Conservation (phyloP, 2,113 vertebrate species). For the Rhegmatorhina hoffmannsi region DNA sequence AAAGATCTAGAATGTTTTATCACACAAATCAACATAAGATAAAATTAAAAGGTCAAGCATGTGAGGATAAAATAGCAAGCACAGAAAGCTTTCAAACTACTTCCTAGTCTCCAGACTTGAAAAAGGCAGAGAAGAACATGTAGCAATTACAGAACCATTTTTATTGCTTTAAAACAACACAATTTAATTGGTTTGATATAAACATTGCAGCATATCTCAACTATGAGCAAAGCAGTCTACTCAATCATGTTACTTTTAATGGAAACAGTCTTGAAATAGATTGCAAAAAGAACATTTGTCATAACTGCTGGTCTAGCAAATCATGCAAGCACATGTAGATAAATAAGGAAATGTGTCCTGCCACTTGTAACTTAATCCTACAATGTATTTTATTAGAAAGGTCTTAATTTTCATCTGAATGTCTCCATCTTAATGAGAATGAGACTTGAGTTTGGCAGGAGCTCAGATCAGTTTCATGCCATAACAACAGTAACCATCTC, state of each 20-base stretch:
- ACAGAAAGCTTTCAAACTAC: background rate
- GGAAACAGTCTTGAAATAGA: slow-evolving; percentile 58
- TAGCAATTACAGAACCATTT: slow-evolving; percentile 47
- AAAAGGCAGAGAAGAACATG: slow-evolving; percentile 29
- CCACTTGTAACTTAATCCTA: slow-evolving; percentile 65
- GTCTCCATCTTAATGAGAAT: slow-evolving; percentile 23
- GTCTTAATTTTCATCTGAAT: slow-evolving; percentile 66
- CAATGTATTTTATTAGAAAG: slow-evolving; percentile 40
- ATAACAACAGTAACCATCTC: slow-evolving; percentile 60
- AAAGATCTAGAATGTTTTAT: background rate
- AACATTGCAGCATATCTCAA: slow-evolving; percentile 53
- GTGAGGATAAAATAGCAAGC: background rate
- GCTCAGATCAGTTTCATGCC: slow-evolving; percentile 58
- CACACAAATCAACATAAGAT: background rate
- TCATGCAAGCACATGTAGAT: slow-evolving; percentile 34
- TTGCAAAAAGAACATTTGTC: slow-evolving; percentile 43
- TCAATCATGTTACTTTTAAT: slow-evolving; percentile 68
- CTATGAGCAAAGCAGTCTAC: slow-evolving; percentile 26
- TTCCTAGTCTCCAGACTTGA: slow-evolving; percentile 5
- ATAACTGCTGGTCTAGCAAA: slow-evolving; percentile 57
- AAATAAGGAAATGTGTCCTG: slow-evolving; percentile 63
- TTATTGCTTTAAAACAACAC: slow-evolving; percentile 47
- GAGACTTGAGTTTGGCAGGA: slow-evolving; percentile 60
- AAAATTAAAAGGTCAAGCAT: background rate
- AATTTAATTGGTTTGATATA: slow-evolving; percentile 42